Evolutionary conservation across 2,797 vertebrate species (phyloP).

Genomic region (Gymnothorax javanicus): DNA sequence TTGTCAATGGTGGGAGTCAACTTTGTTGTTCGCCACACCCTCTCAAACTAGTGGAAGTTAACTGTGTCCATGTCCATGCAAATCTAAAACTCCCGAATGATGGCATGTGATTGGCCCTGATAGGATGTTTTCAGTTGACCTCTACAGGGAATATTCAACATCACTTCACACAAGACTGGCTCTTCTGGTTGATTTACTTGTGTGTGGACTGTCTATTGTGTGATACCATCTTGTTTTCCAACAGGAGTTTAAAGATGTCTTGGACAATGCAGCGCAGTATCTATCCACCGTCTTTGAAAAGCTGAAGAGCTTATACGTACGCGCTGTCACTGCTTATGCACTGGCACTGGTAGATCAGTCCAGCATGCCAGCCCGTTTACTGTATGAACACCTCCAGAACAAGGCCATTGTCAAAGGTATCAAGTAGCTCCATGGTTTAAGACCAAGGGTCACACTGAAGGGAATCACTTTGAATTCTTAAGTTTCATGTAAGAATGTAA

Average conservation of each 20-base stretch:
- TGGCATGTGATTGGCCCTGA: background rate
- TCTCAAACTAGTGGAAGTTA: no score
- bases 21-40: no score
- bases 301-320: conserved; percentile 78
- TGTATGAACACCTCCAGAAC: conserved; percentile 65
- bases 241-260: conserved; percentile 72
- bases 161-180: background rate
- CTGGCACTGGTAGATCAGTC: conserved; percentile 72
- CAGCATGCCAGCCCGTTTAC: background rate
- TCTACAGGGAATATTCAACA: background rate
- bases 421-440: background rate
- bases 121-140: background rate
- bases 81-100: no score
- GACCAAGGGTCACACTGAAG: background rate
- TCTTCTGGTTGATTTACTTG: background rate
- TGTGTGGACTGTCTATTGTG: background rate
- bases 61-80: no score
- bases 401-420: conserved; percentile 76
- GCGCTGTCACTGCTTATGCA: conserved; percentile 80
- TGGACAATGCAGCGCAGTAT: conserved; percentile 69
- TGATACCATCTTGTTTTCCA: background rate
- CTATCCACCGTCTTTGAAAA: conserved; percentile 62
- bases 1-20: no score
- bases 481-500: background rate
- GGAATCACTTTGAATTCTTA: background rate